phyloP scores from a whole-genome alignment of 2,888 invertebrate species.

The Adineta ricciae region DNA sequence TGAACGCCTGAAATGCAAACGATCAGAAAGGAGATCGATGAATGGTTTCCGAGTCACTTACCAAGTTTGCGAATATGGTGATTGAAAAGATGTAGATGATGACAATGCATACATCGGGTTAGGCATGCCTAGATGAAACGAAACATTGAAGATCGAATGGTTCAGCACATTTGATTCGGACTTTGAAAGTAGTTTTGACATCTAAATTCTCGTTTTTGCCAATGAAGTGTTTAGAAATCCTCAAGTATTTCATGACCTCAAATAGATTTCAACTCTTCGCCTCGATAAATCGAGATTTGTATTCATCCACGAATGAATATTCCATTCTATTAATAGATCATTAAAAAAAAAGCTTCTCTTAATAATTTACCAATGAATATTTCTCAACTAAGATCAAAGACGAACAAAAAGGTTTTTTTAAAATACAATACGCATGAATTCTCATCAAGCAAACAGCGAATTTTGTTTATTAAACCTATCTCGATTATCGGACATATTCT shows the following conservation, averaged over 20 bases:
- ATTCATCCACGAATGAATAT: too few species aligned
- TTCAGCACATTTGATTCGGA: not conserved
- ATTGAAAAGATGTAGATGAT: not conserved
- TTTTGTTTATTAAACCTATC: not conserved
- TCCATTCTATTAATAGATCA: not conserved
- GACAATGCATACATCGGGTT: not conserved
- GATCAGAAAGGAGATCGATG: too few species aligned
- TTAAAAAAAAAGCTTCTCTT: not conserved
- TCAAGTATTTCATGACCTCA: too few species aligned
- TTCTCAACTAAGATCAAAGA: constrained; percentile 4
- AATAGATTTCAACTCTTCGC: too few species aligned
- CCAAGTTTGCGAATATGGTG: not conserved
- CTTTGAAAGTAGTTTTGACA: not conserved
- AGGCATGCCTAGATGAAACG: not conserved
- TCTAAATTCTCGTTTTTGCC: too few species aligned
- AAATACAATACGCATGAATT: not conserved
- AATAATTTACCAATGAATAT: not conserved
- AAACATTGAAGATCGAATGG: not conserved
- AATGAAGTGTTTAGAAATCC: too few species aligned
- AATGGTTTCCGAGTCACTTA: too few species aligned
- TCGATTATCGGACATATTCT: not conserved
- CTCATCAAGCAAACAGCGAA: not conserved
- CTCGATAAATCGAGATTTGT: too few species aligned
- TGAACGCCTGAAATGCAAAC: constrained; percentile 6
- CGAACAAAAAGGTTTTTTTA: not conserved